A percentile compares a stretch with the other conserved stretches of the same genome.
phyloP scores from a whole-genome alignment of 2,113 vertebrate genomes.

The Fulica atra region DNA sequence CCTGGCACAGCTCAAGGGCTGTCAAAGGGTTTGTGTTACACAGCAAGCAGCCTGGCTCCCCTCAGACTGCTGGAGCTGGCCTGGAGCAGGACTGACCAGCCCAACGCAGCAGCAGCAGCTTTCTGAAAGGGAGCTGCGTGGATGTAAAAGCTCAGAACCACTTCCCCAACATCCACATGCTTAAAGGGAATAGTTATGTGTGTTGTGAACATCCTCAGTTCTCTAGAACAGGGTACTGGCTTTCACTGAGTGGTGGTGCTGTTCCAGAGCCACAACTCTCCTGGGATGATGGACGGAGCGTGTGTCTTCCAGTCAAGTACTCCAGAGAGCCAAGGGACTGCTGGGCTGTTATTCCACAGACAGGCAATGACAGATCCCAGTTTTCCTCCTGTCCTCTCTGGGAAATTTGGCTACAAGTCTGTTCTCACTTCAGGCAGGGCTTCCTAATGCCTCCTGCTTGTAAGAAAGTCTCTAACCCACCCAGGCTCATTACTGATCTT shows the following conservation, averaged over 20 bases:
- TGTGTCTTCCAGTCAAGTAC: neutral
- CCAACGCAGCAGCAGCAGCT: neutral
- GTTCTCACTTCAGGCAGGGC: neutral
- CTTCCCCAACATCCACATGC: neutral
- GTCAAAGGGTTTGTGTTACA: constrained; percentile 13
- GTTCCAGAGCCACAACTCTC: neutral
- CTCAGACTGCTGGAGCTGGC: neutral
- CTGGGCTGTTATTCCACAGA: neutral
- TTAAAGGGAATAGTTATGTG: neutral
- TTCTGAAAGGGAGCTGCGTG: neutral
- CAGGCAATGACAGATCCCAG: neutral
- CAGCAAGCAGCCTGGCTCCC: constrained; percentile 1
- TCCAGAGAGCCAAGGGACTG: neutral
- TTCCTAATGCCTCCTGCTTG: neutral
- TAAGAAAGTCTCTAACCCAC: neutral
- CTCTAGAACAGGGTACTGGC: neutral
- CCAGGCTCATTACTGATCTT: neutral
- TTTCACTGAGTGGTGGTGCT: neutral
- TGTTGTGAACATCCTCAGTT: neutral
- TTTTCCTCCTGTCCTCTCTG: neutral
- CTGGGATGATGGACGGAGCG: neutral
- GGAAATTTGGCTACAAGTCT: neutral
- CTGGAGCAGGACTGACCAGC: neutral
- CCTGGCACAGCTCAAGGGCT: neutral
- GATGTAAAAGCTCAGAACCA: neutral